These are phyloP conservation scores for Drosophila yakuba DNA, from an alignment of 1,140 invertebrate species.

Conservation along the genomic window DNA sequence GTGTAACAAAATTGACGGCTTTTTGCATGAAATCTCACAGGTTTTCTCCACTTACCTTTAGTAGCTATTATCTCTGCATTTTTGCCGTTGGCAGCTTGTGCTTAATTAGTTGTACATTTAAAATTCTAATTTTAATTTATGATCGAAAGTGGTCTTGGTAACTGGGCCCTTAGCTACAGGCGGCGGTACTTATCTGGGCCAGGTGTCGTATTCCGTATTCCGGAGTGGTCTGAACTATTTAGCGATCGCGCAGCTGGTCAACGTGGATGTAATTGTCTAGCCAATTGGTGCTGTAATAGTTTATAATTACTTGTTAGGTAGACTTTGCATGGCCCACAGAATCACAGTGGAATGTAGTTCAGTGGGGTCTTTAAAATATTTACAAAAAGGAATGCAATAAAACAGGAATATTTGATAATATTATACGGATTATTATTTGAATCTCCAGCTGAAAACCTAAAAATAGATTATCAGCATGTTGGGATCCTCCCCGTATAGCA, in stretches of 20 bases:
- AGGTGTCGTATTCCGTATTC: constrained; percentile 56
- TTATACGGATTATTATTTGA: too few species aligned
- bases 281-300: constrained; percentile 71
- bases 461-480: not conserved
- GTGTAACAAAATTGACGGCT: constrained; percentile 48
- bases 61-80: constrained; percentile 14
- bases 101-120: constrained; percentile 75
- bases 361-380: not conserved
- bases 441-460: not conserved
- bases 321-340: constrained; percentile 21
- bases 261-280: constrained; percentile 45
- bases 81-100: constrained; percentile 6
- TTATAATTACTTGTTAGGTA: constrained; percentile 61
- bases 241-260: constrained; percentile 49
- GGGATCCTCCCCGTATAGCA: too few species aligned
- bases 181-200: constrained; percentile 61
- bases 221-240: constrained; percentile 58
- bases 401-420: not conserved
- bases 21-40: constrained; percentile 77
- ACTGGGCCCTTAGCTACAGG: constrained; percentile 39
- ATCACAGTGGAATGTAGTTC: constrained; percentile 18
- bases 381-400: not conserved
- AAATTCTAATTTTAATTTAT: constrained; percentile 82
- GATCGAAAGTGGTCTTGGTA: constrained; percentile 70
- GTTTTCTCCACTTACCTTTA: constrained; percentile 54